Evolutionary conservation across 1,140 invertebrate genomes (phyloP), one percentile per base, ranked within the genome.

Genomic region (Drosophila dunni): DNA sequence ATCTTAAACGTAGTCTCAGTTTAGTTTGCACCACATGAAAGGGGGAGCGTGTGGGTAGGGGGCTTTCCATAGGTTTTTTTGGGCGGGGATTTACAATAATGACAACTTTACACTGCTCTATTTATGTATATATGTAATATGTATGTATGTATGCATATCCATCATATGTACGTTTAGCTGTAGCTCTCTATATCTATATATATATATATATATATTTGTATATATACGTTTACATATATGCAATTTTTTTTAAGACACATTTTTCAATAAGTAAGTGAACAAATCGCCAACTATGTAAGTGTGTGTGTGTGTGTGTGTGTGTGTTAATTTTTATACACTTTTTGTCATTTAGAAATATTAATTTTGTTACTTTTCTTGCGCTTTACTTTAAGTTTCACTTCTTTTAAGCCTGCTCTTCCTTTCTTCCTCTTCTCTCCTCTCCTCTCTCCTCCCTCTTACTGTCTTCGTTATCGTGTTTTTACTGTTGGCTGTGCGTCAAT

Each of bases 181-280:
- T 65, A 50, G 53, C 48, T 48, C 13, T 67, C 62, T 50, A 70
- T 57, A 70, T 56, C n/a, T 13, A 46, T 40, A 40, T 40, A 44
- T 62, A 63, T 50, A 38, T 58, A 24, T 24, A 24, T 50, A 66
- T 57, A 70, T 56, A 13, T 13, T 40, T 40, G 20, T 40, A 44
- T 62, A 63, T 50, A 38, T 58, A 24, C 24, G 29, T 46, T 34
- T 46, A 60, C 13, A 34, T 33, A 7, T 17, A 34, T 46, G 24
- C 24, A 29, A 29, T 29, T 48, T 40, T 64, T 78, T 70, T 73
- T 86, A 86, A 86, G 82, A 86, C 82, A 86, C 82, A 86, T 86
- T 86, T 82, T 78, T 73, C 76, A 88, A 82, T 82, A 82, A 86
- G 71, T 86, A 86, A 88, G 79, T 88, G 69, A 75, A 79, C 66